Base-by-base conservation (phyloP, 2,888 invertebrate genomes). In the Lepeophtheirus nordmannii region DNA sequence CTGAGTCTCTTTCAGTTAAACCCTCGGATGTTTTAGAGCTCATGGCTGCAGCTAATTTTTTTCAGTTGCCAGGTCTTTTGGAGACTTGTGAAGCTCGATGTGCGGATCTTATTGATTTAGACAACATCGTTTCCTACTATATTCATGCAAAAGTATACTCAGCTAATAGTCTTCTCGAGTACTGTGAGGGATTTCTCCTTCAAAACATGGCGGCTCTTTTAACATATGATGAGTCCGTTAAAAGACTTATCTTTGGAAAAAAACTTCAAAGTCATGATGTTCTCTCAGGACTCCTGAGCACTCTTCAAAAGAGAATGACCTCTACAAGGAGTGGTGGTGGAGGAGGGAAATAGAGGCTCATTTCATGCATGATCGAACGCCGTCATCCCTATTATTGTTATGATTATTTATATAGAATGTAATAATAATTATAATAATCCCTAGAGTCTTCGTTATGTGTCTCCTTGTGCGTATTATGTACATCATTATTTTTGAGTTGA, bases 141-240 rank as follows among this genome's bases (percentile, higher is more conserved):
- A 90, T 90, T 72, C 90, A 91, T 74, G 90, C 90, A 60, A 90
- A 90, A 84, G 88, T 90, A 20, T 90, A 91, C 74, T 89, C 87
- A 72, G 90, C 90, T 38, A 82, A 83, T 41, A 87, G 89, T 74
- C 79, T 91, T 53, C 77, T 91, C 72, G 89, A 90, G 76, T 90
- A 88, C 75, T 90, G 90, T 73, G 90, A 90, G 78, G 89, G 89
- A 64, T 90, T 89, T 75, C 78, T 91, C 37, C 80, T 91, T 59
- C 90, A 91, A 77, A 90, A 91, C 73, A 88, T 91, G 89, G 89
- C 90, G n/a, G 88, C 89, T n/a, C 78, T 90, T 37, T 79, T 91
- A 61, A 90, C 89, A 0, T 90, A 89, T 73, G 90, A 90, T 72
- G 90, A 90, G 74, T 89, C 89, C 0, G 89, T 90, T 0, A 87